Percentiles rank a stretch among this genome's conserved stretches.
Conservation (phyloP, 1,140 invertebrate genomes). For the Caerostris darwini region DNA sequence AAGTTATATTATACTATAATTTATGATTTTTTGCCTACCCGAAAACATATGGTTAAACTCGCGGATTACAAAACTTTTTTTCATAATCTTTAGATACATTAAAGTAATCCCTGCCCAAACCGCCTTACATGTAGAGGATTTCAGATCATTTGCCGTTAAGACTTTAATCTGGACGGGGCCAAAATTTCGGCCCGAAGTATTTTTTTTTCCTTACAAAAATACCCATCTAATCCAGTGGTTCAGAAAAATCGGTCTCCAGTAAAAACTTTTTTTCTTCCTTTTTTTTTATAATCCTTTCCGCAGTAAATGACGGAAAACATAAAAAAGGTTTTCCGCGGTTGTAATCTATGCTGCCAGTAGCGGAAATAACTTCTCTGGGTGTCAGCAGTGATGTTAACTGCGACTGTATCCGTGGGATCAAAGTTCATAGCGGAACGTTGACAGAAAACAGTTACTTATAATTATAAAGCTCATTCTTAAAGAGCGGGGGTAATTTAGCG, state of each 20-base stretch:
- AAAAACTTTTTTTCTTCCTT: background rate
- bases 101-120: background rate
- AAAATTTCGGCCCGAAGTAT: background rate
- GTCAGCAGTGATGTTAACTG: background rate
- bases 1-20: no score
- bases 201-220: no score
- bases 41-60: background rate
- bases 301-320: background rate
- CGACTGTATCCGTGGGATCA: conserved; percentile 41
- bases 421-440: conserved; percentile 44
- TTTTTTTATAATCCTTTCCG: background rate
- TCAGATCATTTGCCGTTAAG: conserved; percentile 6
- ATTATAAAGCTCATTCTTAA: conserved; percentile 43
- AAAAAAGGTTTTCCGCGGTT: background rate
- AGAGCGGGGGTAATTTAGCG: background rate
- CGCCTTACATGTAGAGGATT: background rate
- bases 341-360: background rate
- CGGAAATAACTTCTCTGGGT: conserved; percentile 13
- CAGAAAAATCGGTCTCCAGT: background rate
- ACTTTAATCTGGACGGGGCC: background rate
- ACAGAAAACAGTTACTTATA: conserved; percentile 62
- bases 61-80: background rate
- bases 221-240: background rate
- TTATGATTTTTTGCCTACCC: background rate
- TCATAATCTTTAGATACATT: background rate